phyloP scores from a whole-genome alignment of 2,888 invertebrate species.

The Diplolepis rosae region DNA sequence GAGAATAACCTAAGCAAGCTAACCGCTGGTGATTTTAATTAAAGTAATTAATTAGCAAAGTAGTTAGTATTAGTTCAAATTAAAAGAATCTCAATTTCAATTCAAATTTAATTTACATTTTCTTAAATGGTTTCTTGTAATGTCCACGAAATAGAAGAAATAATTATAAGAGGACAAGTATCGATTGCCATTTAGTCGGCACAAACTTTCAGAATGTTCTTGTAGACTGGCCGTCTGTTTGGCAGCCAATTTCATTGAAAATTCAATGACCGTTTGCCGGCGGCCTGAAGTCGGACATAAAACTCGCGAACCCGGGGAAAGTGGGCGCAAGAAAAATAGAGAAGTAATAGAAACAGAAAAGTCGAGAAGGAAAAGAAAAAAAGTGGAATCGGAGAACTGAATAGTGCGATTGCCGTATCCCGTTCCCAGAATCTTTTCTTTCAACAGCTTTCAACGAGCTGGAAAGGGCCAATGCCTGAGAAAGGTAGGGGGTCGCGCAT shows the following conservation, averaged over 20 bases:
- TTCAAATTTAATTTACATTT: too few relatives aligned
- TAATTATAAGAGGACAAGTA: neutral
- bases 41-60: too few relatives aligned
- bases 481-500: constrained; percentile 36
- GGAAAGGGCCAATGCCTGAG: constrained; percentile 39
- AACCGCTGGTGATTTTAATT: too few relatives aligned
- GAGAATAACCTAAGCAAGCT: too few relatives aligned
- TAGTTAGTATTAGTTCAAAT: too few relatives aligned
- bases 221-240: constrained; percentile 28
- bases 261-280: constrained; percentile 50
- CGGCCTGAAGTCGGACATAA: constrained; percentile 28
- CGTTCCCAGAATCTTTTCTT: constrained; percentile 45
- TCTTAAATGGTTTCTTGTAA: neutral
- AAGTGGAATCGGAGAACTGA: neutral
- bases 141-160: neutral
- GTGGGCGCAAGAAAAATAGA: constrained; percentile 11
- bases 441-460: constrained; percentile 38
- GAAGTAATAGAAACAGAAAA: constrained; percentile 10
- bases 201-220: constrained; percentile 1
- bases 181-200: neutral
- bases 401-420: constrained; percentile 34
- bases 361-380: neutral
- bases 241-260: constrained; percentile 49
- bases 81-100: too few relatives aligned
- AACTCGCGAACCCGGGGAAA: constrained; percentile 33